These are phyloP conservation scores for Piprites chloris DNA, from an alignment of 2,113 vertebrate species.

Conservation along the genomic window DNA sequence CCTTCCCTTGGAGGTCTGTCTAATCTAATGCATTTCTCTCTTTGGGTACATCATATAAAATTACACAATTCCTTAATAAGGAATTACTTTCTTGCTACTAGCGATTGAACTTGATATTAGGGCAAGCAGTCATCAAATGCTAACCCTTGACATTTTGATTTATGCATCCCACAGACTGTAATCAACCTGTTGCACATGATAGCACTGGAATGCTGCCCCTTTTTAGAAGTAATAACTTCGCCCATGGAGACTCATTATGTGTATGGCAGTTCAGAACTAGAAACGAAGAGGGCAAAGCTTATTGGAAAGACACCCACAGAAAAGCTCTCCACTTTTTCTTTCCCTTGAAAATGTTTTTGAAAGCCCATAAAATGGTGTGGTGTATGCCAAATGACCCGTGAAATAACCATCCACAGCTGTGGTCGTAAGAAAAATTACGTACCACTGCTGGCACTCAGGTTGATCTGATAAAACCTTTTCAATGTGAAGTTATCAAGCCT, in stretches of 20 bases:
- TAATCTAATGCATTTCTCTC: background rate
- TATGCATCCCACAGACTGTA: background rate
- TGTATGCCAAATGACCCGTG: constrained; percentile 15
- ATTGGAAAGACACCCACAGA: background rate
- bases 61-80: background rate
- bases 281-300: background rate
- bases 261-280: background rate
- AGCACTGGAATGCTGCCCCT: constrained; percentile 6
- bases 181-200: constrained; percentile 21
- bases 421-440: background rate
- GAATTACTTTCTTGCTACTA: background rate
- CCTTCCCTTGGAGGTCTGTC: background rate
- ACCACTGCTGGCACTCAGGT: background rate
- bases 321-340: background rate
- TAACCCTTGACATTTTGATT: background rate
- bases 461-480: background rate
- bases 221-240: constrained; percentile 1
- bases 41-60: background rate
- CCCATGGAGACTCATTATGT: background rate
- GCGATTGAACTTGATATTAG: background rate
- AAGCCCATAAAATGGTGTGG: background rate
- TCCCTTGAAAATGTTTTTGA: background rate
- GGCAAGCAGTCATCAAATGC: background rate
- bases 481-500: background rate
- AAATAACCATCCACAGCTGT: constrained; percentile 22